Conservation (phyloP, 2,113 vertebrate species). For the Callipepla californica region DNA sequence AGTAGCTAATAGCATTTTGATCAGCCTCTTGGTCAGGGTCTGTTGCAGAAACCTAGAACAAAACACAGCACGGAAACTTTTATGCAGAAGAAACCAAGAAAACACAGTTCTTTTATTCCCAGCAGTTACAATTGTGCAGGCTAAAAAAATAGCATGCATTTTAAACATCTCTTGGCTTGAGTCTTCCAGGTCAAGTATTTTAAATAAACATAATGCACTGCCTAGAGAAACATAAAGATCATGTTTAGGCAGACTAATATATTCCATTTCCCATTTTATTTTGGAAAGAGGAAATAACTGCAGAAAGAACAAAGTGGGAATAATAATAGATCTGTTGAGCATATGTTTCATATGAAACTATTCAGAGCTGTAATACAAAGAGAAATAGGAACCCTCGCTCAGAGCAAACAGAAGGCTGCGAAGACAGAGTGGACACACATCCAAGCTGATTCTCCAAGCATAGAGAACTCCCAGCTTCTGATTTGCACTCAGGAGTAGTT, state of each 20-base stretch:
- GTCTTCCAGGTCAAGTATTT: not conserved
- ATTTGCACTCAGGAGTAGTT: not conserved
- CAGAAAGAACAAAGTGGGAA: not conserved
- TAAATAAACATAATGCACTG: not conserved
- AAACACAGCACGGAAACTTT: not conserved
- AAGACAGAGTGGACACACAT: not conserved
- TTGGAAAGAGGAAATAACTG: not conserved
- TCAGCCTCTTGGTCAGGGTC: conserved; percentile 89
- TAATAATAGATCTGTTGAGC: not conserved
- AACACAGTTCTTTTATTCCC: not conserved
- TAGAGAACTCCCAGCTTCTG: not conserved
- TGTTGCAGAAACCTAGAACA: conserved; percentile 85
- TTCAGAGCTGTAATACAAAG: not conserved
- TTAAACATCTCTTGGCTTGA: not conserved
- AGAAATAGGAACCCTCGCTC: not conserved
- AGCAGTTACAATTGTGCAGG: not conserved
- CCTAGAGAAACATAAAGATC: not conserved
- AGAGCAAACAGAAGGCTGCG: not conserved
- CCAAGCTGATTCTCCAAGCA: not conserved
- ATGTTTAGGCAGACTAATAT: not conserved
- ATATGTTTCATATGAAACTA: not conserved
- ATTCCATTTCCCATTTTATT: not conserved
- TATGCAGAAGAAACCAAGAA: not conserved
- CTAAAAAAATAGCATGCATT: not conserved
- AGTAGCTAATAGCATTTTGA: conserved; percentile 84